phyloP scores from a whole-genome alignment of 2,797 vertebrate genomes.

The Picus viridis region DNA sequence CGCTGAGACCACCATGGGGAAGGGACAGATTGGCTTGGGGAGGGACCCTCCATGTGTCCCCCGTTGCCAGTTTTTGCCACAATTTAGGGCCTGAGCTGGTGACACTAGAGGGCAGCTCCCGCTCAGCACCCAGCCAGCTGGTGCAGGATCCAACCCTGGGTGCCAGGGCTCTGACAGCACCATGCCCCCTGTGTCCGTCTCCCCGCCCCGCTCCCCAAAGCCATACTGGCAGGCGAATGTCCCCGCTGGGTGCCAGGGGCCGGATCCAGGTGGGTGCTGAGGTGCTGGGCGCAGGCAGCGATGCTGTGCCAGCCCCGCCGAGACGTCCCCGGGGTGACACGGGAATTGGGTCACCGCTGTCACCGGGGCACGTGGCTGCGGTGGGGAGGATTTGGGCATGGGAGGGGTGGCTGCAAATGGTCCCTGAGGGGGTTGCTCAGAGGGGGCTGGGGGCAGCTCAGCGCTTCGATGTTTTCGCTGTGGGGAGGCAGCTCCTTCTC shows the following conservation, averaged over 20 bases:
- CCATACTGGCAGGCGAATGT: not conserved
- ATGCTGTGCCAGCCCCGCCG: not conserved
- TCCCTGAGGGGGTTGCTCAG: not conserved
- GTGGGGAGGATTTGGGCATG: not conserved
- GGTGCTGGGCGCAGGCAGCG: not conserved
- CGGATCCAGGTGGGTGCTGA: rapidly evolving
- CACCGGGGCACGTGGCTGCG: constrained; percentile 18
- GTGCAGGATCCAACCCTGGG: not conserved
- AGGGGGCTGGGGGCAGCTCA: not conserved
- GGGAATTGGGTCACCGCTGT: constrained; percentile 38
- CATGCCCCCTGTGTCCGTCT: not conserved
- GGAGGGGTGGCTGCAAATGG: not conserved
- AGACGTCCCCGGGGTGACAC: not conserved
- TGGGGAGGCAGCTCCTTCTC: rapidly evolving
- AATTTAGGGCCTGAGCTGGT: not conserved
- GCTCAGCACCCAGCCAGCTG: not conserved
- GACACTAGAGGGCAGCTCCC: not conserved
- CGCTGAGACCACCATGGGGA: rapidly evolving
- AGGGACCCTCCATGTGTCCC: rapidly evolving
- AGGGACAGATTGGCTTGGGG: rapidly evolving
- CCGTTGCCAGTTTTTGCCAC: not conserved
- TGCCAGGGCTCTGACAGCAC: not conserved
- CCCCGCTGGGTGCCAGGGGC: rapidly evolving
- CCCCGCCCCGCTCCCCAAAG: not conserved
- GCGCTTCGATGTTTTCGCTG: not conserved